Evolutionary conservation across 2,113 vertebrate species (phyloP), one percentile per base, ranked within the genome.

Genomic region (Sarotherodon lohbergeri): DNA sequence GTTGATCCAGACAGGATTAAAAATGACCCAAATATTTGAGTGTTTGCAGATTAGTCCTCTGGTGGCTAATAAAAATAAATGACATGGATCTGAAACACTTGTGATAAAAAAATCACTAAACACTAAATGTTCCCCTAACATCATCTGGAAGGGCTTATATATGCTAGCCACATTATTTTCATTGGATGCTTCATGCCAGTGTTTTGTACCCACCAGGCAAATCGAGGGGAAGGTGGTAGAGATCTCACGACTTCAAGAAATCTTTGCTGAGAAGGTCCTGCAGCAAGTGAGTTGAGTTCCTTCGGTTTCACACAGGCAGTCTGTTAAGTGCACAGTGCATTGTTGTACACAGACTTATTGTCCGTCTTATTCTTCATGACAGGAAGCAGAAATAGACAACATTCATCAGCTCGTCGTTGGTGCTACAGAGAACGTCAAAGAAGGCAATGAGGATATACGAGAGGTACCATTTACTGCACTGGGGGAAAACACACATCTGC

Each of bases 221-320:
- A 99, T 99, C 4, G 99, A 99, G 95, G 99, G 99, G 22, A 99
- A 98, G 93, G 98, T 99, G 88, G 98, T 99, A 88, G 99, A 99
- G 95, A 99, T 99, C 91, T 99, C 98, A 83, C 96, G 98, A 86
- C 96, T 99, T 59, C 99, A 99, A 94, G 99, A 99, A 91, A 98
- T 99, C 92, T 99, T 99, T 95, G 97, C 98, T 7, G 98, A 99
- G 90, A 99, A 99, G 90, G 99, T 99, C 86, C 92, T 99, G 56
- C 98, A 99, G 17, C 99, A 99, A 96, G 99, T 99, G 78, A 92
- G 95, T 10, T 54, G 9, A 10, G 2, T 41, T 57, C 9, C 19
- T 36, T 73, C 7, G 2, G 1, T 48, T 56, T 55, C 8, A 8
- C 54, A 27, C 27, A 19, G 24, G 7, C 13, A 3, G 41, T 81